Base-by-base conservation (phyloP, 2,797 vertebrate genomes). In the Tauraco hartlaubi region DNA sequence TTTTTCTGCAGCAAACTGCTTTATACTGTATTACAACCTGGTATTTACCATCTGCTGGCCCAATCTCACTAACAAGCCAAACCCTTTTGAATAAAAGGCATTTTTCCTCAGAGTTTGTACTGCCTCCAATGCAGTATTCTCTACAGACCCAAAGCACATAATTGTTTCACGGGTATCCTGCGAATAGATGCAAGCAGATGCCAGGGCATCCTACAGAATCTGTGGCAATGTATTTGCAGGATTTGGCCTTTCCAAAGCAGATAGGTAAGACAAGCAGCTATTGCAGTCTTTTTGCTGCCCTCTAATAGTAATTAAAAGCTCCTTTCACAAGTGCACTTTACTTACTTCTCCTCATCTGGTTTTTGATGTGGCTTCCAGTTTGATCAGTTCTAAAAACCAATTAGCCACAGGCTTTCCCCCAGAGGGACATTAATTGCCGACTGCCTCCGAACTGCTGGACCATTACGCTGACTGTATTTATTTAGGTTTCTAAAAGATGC, bases 1-100 rank as follows among this genome's bases (percentile, higher is more conserved):
- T 96, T 94, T 95, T 96, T 98, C 96, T 97, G 90, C 92, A 97
- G 91, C 95, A 97, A 98, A 97, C 97, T 97, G 95, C 95, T 96
- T 93, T 85, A 82, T 56, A 39, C 43, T 72, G 41, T 89, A 86
- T 92, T 92, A 84, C 51, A 89, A 72, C 56, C 75, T 86, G 67
- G 80, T 93, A 92, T 94, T 95, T 97, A 88, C 97, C 97, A 97
- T 98, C 97, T 98, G 96, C 93, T 97, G 97, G 95, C 94, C 96
- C 96, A 96, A 95, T 97, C 95, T 97, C 94, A 94, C 96, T 96
- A 96, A 97, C 93, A 95, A 97, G 95, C 81, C 93, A 96, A 97
- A 94, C 81, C 68, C 85, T 97, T 97, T 77, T 91, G 96, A 98
- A 96, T 96, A 97, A 96, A 97, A 97, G 92, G 80, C 91, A 75